Percentiles rank a stretch among this genome's conserved stretches.
These are phyloP conservation scores for Thysanoteuthis rhombus DNA, from an alignment of 2,888 invertebrate genomes.

Conservation along the genomic window DNA sequence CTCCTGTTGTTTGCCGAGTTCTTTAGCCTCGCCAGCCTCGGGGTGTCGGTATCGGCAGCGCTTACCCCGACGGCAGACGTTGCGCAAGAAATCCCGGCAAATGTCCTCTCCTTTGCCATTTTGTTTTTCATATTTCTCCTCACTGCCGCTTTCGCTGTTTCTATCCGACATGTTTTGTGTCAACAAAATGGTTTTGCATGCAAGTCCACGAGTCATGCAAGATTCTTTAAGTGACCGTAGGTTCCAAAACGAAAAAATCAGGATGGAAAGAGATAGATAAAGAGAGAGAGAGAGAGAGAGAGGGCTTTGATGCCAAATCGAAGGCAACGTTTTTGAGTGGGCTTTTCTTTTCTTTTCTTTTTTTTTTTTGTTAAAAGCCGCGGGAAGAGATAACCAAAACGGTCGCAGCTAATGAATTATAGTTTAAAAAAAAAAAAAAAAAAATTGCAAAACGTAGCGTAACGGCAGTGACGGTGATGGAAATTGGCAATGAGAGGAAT, in stretches of 20 bases:
- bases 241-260: neutral
- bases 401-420: too few relatives aligned
- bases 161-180: conserved; percentile 50
- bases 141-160: conserved; percentile 58
- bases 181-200: neutral
- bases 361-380: neutral
- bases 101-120: conserved; percentile 69
- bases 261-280: neutral
- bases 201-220: conserved; percentile 29
- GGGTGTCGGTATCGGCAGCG: conserved; percentile 73
- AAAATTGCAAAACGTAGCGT: too few relatives aligned
- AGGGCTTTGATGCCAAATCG: too few relatives aligned
- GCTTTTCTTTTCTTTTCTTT: neutral
- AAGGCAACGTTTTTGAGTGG: neutral
- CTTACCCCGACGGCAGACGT: conserved; percentile 74
- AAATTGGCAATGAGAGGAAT: neutral
- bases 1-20: conserved; percentile 61
- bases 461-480: neutral
- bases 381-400: too few relatives aligned
- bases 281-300: too few relatives aligned
- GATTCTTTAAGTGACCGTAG: neutral
- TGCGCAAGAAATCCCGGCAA: conserved; percentile 74
- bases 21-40: conserved; percentile 62
- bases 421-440: too few relatives aligned
- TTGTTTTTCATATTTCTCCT: conserved; percentile 43